Percentiles rank a stretch among this genome's conserved stretches.
phyloP scores from a whole-genome alignment of 2,888 invertebrate genomes.

The Linnaemya vulpina region DNA sequence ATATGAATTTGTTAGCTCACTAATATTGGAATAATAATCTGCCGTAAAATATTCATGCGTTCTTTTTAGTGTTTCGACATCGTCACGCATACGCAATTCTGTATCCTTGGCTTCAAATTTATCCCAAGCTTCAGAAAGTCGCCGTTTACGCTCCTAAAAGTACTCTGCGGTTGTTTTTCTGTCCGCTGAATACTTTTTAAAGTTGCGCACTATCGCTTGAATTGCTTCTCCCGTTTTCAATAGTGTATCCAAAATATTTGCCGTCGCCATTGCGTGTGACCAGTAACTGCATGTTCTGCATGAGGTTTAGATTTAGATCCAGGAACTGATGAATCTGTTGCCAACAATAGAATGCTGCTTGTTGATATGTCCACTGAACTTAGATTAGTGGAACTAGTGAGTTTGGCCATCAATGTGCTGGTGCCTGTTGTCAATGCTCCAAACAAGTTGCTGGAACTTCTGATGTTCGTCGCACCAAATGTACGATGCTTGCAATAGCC shows the following conservation, averaged over 20 bases:
- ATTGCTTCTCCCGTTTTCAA: not conserved
- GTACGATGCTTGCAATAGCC: too few species aligned
- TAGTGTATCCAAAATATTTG: not conserved
- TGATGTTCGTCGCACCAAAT: too few species aligned
- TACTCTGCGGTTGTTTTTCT: not conserved
- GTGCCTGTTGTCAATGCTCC: not conserved
- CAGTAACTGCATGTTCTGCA: not conserved
- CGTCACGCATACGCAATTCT: not conserved
- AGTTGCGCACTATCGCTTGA: not conserved
- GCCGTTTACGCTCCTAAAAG: not conserved
- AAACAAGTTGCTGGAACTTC: constrained; percentile 8
- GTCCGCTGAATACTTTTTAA: not conserved
- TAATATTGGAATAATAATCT: not conserved
- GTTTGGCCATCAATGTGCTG: not conserved
- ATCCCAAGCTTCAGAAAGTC: not conserved
- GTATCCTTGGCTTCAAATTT: not conserved
- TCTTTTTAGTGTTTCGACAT: not conserved
- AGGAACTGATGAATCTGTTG: not conserved
- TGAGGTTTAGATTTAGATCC: not conserved
- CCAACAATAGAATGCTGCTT: not conserved
- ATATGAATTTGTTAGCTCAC: not conserved
- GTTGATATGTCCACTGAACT: not conserved
- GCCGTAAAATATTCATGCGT: too few species aligned
- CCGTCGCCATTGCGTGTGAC: not conserved
- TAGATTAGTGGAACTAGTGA: not conserved